Percentiles rank a stretch among this genome's conserved stretches.
These are phyloP conservation scores for Ibycter americanus DNA, from an alignment of 2,797 vertebrate species.

Conservation along the genomic window DNA sequence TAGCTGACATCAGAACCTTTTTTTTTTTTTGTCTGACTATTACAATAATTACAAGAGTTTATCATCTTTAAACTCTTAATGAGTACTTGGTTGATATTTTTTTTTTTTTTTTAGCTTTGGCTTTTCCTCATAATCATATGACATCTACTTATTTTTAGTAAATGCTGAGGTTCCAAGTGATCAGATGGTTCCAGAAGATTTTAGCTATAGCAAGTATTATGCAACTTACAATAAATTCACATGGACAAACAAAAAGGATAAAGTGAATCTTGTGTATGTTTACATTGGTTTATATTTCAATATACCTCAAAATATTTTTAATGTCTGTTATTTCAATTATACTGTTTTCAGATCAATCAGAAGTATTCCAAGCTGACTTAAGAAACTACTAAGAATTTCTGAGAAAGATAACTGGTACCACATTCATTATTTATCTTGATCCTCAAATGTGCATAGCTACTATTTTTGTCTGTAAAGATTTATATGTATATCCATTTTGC, in stretches of 20 bases:
- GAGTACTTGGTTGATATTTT: background rate
- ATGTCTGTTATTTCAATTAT: background rate
- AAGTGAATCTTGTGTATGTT: background rate
- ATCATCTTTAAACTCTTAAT: background rate
- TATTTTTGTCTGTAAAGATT: background rate
- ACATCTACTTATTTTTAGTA: background rate
- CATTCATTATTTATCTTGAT: background rate
- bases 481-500: background rate
- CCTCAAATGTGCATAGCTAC: background rate
- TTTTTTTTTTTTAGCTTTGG: background rate
- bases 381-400: background rate
- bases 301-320: background rate
- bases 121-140: background rate
- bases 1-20: background rate
- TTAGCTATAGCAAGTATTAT: background rate
- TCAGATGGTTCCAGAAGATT: background rate
- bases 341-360: background rate
- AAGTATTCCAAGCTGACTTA: background rate
- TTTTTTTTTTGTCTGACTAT: background rate
- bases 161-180: background rate
- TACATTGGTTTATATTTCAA: background rate
- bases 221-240: background rate
- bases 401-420: background rate
- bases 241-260: background rate
- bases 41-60: background rate